Percentiles rank a stretch among this genome's conserved stretches.
Evolutionary conservation across 2,113 vertebrate genomes (phyloP).

Genomic region (Alces alces): DNA sequence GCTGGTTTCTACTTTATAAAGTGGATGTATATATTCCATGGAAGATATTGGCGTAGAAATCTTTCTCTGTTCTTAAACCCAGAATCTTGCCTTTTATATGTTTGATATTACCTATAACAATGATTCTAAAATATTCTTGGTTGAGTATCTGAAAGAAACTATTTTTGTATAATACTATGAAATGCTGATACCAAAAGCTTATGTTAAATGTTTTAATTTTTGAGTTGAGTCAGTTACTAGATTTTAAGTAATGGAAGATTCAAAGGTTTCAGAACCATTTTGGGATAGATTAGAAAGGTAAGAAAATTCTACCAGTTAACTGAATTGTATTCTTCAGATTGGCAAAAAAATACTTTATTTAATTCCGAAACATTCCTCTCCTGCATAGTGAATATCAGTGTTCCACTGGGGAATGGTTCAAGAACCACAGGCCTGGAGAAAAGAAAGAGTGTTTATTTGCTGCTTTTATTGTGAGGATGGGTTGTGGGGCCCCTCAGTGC

Average conservation of each 20-base stretch:
- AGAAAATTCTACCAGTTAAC: background rate
- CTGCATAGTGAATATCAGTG: background rate
- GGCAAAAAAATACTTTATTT: background rate
- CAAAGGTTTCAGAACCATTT: conserved; percentile 11
- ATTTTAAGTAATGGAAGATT: conserved; percentile 20
- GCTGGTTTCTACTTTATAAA: background rate
- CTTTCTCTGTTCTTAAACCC: conserved; percentile 36
- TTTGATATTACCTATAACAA: background rate
- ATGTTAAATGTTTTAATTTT: conserved; percentile 29
- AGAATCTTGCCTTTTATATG: background rate
- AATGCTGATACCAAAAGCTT: background rate
- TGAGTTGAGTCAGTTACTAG: background rate
- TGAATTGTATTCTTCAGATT: conserved; percentile 26
- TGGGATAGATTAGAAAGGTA: background rate
- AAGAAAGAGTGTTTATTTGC: background rate
- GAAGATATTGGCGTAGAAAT: background rate
- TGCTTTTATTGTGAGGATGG: background rate
- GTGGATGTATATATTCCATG: background rate
- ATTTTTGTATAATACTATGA: background rate
- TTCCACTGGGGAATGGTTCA: background rate
- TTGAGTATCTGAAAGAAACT: background rate
- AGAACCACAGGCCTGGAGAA: background rate
- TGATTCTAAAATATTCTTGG: conserved; percentile 6
- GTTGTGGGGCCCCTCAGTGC: background rate
- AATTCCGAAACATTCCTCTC: background rate